Evolutionary conservation across 2,888 invertebrate genomes (phyloP).

Genomic region (Crocallis elinguaria): DNA sequence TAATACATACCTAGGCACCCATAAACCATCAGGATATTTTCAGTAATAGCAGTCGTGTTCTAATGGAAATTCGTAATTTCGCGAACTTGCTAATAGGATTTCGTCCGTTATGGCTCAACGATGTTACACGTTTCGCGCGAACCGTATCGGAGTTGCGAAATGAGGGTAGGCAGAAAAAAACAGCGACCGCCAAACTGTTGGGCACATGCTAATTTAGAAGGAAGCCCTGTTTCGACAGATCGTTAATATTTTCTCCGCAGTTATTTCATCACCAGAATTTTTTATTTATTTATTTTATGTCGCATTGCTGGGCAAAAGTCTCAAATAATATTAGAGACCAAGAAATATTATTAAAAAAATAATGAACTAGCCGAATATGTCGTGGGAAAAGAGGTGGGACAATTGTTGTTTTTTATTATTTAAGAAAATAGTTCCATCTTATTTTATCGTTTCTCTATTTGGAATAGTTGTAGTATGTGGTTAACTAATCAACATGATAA

Average conservation of each 20-base stretch:
- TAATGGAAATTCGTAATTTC: slow-evolving; percentile 44
- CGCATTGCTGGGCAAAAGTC: too few relatives aligned
- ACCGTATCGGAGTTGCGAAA: slow-evolving; percentile 75
- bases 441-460: too few relatives aligned
- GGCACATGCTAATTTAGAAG: slow-evolving; percentile 72
- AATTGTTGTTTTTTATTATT: too few relatives aligned
- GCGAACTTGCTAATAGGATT: slow-evolving; percentile 58
- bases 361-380: too few relatives aligned
- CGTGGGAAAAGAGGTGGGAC: too few relatives aligned
- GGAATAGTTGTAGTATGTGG: too few relatives aligned
- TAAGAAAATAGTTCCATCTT: too few relatives aligned
- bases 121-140: slow-evolving; percentile 75
- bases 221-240: slow-evolving; percentile 56
- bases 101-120: slow-evolving; percentile 68
- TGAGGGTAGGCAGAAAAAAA: slow-evolving; percentile 63
- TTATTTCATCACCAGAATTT: background rate
- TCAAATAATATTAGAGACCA: too few relatives aligned
- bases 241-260: slow-evolving; percentile 25
- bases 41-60: slow-evolving; percentile 35
- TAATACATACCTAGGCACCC: slow-evolving; percentile 1
- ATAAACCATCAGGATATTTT: slow-evolving; percentile 34
- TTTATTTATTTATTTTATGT: too few relatives aligned
- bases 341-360: too few relatives aligned
- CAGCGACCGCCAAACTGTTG: slow-evolving; percentile 61
- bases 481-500: too few relatives aligned